Conservation (phyloP, 2,113 vertebrate species). For the Aepyceros melampus region DNA sequence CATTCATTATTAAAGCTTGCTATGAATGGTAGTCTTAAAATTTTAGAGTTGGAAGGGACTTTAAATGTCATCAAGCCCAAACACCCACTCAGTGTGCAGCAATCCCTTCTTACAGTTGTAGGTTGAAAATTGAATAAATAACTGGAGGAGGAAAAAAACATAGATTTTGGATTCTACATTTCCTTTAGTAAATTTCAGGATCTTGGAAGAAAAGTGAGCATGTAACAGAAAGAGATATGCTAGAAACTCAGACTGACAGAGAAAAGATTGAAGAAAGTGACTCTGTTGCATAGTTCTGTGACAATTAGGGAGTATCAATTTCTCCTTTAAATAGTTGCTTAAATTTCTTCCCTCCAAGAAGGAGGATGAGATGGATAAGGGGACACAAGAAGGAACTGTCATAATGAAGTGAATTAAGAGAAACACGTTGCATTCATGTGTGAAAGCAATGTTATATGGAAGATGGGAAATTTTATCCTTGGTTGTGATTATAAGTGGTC, state of each 20-base stretch:
- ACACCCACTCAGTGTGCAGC: background rate
- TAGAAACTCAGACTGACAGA: background rate
- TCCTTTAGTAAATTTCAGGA: constrained; percentile 25
- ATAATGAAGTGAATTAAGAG: constrained; percentile 9
- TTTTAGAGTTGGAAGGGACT: constrained; percentile 9
- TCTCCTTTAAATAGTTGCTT: constrained; percentile 51
- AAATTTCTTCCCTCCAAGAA: constrained; percentile 8
- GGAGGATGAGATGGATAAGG: background rate
- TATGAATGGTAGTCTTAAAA: constrained; percentile 33
- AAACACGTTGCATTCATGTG: background rate
- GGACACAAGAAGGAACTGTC: background rate
- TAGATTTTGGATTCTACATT: background rate
- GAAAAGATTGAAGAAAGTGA: constrained; percentile 14
- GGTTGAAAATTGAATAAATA: constrained; percentile 5
- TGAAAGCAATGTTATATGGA: background rate
- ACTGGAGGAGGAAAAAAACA: background rate
- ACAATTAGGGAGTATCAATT: background rate
- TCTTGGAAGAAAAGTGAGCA: constrained; percentile 5
- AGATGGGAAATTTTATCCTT: background rate
- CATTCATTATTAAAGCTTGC: constrained; percentile 35
- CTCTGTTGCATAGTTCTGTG: constrained; percentile 9
- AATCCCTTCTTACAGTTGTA: background rate
- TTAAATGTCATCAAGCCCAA: constrained; percentile 21
- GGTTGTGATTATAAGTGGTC: background rate
- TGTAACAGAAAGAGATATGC: background rate